phyloP scores from a whole-genome alignment of 1,140 invertebrate genomes.

The Brachionus sp. region DNA sequence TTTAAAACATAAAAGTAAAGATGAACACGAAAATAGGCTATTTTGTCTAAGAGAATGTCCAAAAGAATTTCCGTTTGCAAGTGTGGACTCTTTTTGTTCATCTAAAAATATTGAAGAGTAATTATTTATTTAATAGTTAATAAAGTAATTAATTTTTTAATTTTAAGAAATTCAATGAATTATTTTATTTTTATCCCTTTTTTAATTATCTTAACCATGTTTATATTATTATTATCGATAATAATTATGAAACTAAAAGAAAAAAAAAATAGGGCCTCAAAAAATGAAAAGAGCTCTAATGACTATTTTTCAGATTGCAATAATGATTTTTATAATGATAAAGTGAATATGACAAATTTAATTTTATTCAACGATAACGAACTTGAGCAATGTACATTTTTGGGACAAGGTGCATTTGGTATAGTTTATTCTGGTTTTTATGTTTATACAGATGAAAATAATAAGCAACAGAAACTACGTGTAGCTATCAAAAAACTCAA shows the following conservation, averaged over 20 bases:
- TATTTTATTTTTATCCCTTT: neutral
- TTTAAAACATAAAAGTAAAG: neutral
- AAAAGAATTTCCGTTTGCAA: neutral
- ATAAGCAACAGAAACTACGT: neutral
- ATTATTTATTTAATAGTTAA: neutral
- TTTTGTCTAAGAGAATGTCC: constrained; percentile 5
- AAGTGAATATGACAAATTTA: constrained; percentile 5
- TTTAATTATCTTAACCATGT: neutral
- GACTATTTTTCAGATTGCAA: neutral
- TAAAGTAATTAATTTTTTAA: neutral
- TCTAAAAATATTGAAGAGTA: neutral
- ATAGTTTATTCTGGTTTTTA: constrained; percentile 36
- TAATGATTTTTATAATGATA: neutral
- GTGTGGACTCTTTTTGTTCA: neutral
- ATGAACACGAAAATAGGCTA: neutral
- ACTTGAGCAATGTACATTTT: neutral
- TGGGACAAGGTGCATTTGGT: constrained; percentile 46
- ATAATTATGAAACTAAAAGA: neutral
- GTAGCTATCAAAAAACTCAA: constrained; percentile 45
- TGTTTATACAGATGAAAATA: neutral
- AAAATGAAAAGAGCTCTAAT: neutral
- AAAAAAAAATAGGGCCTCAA: neutral
- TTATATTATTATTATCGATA: neutral
- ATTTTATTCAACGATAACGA: constrained; percentile 1
- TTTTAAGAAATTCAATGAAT: neutral